Evolutionary conservation across 2,888 invertebrate species (phyloP).

Genomic region (Agrochola circellaris): DNA sequence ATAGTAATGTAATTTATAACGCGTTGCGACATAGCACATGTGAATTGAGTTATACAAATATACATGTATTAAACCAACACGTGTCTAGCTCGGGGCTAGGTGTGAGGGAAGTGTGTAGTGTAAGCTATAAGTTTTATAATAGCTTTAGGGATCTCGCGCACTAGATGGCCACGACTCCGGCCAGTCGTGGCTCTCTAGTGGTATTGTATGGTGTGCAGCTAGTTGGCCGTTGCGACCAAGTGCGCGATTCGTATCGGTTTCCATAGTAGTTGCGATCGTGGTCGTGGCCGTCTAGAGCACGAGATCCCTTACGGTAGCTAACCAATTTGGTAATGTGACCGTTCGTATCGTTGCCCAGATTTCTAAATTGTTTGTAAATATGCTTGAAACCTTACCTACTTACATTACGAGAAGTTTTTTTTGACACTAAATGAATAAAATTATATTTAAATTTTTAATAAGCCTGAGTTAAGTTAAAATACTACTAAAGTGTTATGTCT

Average conservation of each 20-base stretch:
- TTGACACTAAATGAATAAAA: too few species aligned
- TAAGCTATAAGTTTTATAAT: conserved; percentile 18
- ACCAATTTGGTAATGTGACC: neutral
- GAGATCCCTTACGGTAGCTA: neutral
- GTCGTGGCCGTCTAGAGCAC: too few species aligned
- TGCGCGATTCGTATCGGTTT: too few species aligned
- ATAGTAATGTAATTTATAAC: conserved; percentile 44
- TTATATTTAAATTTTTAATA: too few species aligned
- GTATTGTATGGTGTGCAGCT: too few species aligned
- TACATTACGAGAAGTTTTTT: neutral
- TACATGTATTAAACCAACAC: conserved; percentile 57
- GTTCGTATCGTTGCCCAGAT: neutral
- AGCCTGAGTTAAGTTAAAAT: too few species aligned
- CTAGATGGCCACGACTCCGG: too few species aligned
- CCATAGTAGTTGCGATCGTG: too few species aligned
- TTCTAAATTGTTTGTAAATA: neutral
- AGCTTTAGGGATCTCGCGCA: neutral
- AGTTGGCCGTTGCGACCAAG: too few species aligned
- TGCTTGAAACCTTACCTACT: neutral
- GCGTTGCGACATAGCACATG: conserved; percentile 27
- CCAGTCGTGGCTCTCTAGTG: too few species aligned
- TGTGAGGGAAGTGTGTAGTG: conserved; percentile 18
- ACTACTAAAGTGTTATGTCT: too few species aligned
- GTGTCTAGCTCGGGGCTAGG: conserved; percentile 62
- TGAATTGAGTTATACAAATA: conserved; percentile 61